Evolutionary conservation across 2,113 vertebrate genomes (phyloP).

Genomic region (Tonatia bakeri): DNA sequence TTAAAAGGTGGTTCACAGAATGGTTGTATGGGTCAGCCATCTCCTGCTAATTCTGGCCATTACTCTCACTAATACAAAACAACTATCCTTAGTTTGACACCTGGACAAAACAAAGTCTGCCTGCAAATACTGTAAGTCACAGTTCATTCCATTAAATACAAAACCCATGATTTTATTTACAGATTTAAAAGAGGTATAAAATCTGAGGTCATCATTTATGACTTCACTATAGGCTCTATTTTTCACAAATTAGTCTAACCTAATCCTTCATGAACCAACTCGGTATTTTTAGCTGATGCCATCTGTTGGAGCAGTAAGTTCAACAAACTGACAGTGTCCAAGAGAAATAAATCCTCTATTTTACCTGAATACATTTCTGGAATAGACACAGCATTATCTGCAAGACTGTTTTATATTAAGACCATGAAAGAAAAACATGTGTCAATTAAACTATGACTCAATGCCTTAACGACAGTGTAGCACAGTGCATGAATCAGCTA

Average conservation of each 20-base stretch:
- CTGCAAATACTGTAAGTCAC: neutral
- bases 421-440: conserved; percentile 8
- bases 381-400: neutral
- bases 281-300: conserved; percentile 27
- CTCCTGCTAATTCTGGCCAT: neutral
- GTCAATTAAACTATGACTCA: conserved; percentile 47
- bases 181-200: neutral
- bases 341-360: neutral
- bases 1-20: neutral
- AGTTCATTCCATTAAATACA: conserved; percentile 16
- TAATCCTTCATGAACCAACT: conserved; percentile 28
- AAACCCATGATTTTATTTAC: neutral
- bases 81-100: neutral
- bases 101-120: neutral
- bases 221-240: neutral
- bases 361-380: conserved; percentile 21
- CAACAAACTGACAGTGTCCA: neutral
- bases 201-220: neutral
- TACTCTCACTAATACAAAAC: neutral
- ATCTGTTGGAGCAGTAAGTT: conserved; percentile 17
- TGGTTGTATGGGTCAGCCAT: neutral
- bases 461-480: neutral
- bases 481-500: neutral
- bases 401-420: conserved; percentile 35
- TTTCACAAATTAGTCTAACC: conserved; percentile 12